Evolutionary conservation across 2,888 invertebrate genomes (phyloP).

Genomic region (Hypercompe scribonia): DNA sequence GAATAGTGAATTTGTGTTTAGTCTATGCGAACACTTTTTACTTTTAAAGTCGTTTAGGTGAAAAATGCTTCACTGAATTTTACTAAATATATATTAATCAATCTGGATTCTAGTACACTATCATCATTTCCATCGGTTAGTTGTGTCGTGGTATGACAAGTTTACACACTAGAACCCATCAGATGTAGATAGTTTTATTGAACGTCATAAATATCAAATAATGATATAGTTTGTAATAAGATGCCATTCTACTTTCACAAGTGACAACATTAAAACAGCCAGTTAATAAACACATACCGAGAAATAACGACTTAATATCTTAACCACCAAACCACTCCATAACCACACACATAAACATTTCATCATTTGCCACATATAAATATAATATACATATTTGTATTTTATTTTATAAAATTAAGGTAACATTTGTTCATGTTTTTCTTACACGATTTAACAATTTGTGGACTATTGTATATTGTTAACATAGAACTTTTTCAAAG

Average conservation of each 20-base stretch:
- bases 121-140: background rate
- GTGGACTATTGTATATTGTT: no score
- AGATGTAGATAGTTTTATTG: background rate
- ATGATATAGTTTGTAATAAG: background rate
- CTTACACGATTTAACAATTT: no score
- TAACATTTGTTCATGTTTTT: no score
- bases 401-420: no score
- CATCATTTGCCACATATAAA: no score
- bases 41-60: background rate
- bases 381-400: no score
- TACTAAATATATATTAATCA: background rate
- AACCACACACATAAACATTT: no score
- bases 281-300: no score
- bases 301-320: no score
- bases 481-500: background rate
- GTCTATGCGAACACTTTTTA: background rate
- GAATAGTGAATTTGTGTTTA: background rate
- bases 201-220: background rate
- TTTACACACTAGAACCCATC: background rate
- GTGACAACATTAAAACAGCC: no score
- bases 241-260: background rate
- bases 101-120: background rate
- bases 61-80: background rate
- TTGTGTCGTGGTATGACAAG: background rate
- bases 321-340: no score